Conservation (phyloP, 2,888 invertebrate species). For the Lasioglossum malachurum region DNA sequence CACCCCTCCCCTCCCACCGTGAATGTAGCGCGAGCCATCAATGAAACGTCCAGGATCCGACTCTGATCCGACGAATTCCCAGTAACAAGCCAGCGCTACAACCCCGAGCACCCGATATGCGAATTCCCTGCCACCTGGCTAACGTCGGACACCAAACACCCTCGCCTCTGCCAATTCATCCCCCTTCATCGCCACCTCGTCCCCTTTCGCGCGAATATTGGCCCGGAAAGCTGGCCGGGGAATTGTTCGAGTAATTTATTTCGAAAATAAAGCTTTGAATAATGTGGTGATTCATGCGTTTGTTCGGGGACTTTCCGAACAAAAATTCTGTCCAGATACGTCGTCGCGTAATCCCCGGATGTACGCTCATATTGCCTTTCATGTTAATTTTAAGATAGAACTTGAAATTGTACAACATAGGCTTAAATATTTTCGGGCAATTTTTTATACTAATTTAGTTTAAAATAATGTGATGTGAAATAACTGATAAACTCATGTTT, state of each 20-base stretch:
- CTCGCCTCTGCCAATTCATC: not conserved
- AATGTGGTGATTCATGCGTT: not conserved
- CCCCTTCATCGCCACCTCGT: not conserved
- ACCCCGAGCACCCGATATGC: slow-evolving; percentile 22
- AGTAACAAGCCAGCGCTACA: slow-evolving; percentile 26
- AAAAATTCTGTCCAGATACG: not conserved
- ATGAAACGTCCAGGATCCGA: slow-evolving; percentile 69
- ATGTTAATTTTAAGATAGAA: no score
- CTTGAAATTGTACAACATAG: no score
- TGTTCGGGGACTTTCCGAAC: not conserved
- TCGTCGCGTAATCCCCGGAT: not conserved
- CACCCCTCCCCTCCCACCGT: slow-evolving; percentile 37
- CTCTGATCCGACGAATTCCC: slow-evolving; percentile 64
- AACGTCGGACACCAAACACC: not conserved
- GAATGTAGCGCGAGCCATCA: slow-evolving; percentile 69
- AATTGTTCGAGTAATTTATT: not conserved
- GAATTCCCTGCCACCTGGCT: slow-evolving; percentile 32
- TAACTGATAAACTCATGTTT: no score
- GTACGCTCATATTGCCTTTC: no score
- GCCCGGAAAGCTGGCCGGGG: not conserved
- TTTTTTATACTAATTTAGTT: not conserved
- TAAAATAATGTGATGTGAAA: no score
- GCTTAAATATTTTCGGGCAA: not conserved
- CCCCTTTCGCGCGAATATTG: not conserved
- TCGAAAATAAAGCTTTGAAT: not conserved